Conservation (phyloP, 2,113 vertebrate species). For the Psilopsiagon aurifrons region DNA sequence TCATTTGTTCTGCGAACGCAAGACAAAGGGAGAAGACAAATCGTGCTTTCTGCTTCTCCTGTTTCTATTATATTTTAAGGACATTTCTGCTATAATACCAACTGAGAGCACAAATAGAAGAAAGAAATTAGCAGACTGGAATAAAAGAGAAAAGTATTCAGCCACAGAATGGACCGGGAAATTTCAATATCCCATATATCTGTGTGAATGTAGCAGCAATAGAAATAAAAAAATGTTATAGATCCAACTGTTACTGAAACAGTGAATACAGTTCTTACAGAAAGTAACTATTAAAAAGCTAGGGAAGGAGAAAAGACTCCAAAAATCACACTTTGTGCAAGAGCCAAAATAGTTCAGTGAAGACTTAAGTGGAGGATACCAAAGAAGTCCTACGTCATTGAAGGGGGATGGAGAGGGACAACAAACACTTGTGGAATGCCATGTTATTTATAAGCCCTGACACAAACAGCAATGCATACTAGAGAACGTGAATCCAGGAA, state of each 20-base stretch:
- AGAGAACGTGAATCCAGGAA: neutral
- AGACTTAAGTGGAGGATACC: neutral
- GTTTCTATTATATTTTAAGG: neutral
- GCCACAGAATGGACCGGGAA: neutral
- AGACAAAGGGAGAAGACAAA: neutral
- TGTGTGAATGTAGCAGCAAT: neutral
- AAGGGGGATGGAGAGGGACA: neutral
- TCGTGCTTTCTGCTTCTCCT: neutral
- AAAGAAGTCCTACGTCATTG: rapidly evolving
- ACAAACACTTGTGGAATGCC: neutral
- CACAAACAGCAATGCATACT: neutral
- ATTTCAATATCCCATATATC: neutral
- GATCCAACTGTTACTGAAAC: neutral
- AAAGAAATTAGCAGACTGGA: neutral
- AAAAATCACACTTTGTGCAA: neutral
- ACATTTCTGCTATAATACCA: neutral
- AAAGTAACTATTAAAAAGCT: neutral
- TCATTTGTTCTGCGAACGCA: neutral
- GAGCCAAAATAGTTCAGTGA: neutral
- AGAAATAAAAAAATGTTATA: neutral
- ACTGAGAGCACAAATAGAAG: neutral
- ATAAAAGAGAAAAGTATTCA: neutral
- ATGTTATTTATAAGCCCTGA: neutral
- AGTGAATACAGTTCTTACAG: neutral
- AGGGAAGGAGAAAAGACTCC: neutral